Base-by-base conservation (phyloP, 2,113 vertebrate genomes). In the Jacana jacana region DNA sequence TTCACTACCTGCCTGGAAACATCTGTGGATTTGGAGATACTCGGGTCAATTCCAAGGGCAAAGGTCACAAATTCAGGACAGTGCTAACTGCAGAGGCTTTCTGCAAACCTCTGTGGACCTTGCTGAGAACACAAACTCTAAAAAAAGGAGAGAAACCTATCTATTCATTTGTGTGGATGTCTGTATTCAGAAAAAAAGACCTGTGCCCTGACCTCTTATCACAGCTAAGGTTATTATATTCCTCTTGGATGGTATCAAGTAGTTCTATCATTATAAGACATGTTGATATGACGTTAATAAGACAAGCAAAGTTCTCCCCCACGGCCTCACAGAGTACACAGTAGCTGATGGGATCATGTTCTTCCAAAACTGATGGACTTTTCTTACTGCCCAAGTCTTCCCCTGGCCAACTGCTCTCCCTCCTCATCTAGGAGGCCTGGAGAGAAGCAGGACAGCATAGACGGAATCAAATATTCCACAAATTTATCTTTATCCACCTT, bases 261-360 rank as follows among this genome's bases (percentile, higher is more conserved):
- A 48, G 71, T 81, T 93, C 76, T 86, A 85, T 94, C 88, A 81
- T 52, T 91, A 83, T 83, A 94, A 77, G 80, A 86, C 72, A 83
- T 19, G 48, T 78, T 94, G 90, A 83, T 94, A 86, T 70, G 86
- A 96, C 76, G 86, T 86, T 86, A 83, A 63, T 88, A 94, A 86
- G 90, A 94, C 86, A 86, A 90, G 71, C 46, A 42, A 80, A 55
- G 39, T 40, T 80, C 79, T 88, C 39, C 12, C 23, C 28, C 68
- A 42, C 54, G 73, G 88, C 82, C 68, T 68, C 72, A 71, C 52
- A 93, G 94, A 91, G 95, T 78, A 91, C 60, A 64, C 61, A 96
- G 68, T 10, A 96, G 51, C 46, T 87, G 78, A 72, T 6, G 72
- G 81, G 63, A 15, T 81, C 33, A 17, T 27, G 52, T 25, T 93